Evolutionary conservation across 2,888 invertebrate species (phyloP).

Genomic region (Rotaria sp.): DNA sequence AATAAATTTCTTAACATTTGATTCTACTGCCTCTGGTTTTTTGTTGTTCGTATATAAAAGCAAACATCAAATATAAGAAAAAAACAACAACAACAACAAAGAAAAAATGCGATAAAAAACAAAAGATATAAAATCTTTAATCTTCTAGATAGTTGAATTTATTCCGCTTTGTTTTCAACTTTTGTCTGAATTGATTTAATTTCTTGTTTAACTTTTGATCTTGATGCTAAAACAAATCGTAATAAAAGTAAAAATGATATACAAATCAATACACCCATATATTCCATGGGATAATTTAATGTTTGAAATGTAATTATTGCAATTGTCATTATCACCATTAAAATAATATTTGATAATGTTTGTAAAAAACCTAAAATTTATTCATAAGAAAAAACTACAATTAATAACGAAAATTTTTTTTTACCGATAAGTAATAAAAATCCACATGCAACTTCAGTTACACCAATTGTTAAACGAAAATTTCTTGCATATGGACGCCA

Average conservation of each 20-base stretch:
- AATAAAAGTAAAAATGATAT: background rate
- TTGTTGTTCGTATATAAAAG: too few species aligned
- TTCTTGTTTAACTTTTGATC: background rate
- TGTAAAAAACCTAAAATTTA: background rate
- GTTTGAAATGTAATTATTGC: background rate
- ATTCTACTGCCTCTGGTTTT: too few species aligned
- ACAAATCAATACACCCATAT: background rate
- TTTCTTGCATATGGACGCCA: slow-evolving; percentile 40
- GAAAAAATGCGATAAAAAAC: too few species aligned
- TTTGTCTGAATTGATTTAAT: background rate
- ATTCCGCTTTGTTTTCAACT: background rate
- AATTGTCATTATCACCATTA: background rate
- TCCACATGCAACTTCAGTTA: slow-evolving; percentile 34
- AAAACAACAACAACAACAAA: background rate
- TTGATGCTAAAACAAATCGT: background rate
- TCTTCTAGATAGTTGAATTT: background rate
- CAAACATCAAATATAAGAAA: background rate
- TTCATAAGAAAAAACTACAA: background rate
- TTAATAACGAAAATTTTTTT: too few species aligned
- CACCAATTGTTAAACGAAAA: slow-evolving; percentile 30
- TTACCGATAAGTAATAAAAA: slow-evolving; percentile 13
- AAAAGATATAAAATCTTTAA: too few species aligned
- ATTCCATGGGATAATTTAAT: background rate
- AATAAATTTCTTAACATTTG: too few species aligned
- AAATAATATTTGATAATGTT: background rate